These are phyloP conservation scores for Amia ocellicauda DNA, from an alignment of 2,113 vertebrate species.

Conservation along the genomic window DNA sequence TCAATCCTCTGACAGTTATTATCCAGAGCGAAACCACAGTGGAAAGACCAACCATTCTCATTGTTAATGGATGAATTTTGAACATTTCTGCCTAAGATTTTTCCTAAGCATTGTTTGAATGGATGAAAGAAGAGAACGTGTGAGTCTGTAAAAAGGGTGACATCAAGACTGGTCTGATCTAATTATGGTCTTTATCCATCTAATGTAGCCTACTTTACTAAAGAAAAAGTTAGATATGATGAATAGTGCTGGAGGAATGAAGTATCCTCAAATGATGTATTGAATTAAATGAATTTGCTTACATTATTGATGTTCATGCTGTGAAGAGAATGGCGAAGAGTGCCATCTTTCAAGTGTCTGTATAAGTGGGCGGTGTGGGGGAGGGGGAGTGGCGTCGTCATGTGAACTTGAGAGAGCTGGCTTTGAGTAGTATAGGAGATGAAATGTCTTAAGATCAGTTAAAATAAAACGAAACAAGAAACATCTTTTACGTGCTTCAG, in stretches of 20 bases:
- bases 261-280: conserved; percentile 37
- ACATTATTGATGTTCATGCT: conserved; percentile 36
- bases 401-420: too few species aligned
- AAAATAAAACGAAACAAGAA: too few species aligned
- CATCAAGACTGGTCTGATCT: conserved; percentile 36
- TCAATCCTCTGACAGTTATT: too few species aligned
- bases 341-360: conserved; percentile 3
- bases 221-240: conserved; percentile 31
- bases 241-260: conserved; percentile 40
- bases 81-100: neutral
- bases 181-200: conserved; percentile 35
- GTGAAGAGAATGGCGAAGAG: conserved; percentile 18
- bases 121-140: conserved; percentile 38
- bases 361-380: neutral
- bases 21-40: too few species aligned
- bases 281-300: conserved; percentile 39
- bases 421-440: too few species aligned
- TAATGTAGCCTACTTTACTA: conserved; percentile 32
- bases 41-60: neutral
- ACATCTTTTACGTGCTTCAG: too few species aligned
- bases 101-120: conserved; percentile 4
- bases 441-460: too few species aligned
- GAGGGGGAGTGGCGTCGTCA: neutral
- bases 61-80: neutral
- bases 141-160: conserved; percentile 35